Evolutionary conservation across 2,797 vertebrate genomes (phyloP), one percentile per base, ranked within the genome.

Genomic region (Pteropus rufus): DNA sequence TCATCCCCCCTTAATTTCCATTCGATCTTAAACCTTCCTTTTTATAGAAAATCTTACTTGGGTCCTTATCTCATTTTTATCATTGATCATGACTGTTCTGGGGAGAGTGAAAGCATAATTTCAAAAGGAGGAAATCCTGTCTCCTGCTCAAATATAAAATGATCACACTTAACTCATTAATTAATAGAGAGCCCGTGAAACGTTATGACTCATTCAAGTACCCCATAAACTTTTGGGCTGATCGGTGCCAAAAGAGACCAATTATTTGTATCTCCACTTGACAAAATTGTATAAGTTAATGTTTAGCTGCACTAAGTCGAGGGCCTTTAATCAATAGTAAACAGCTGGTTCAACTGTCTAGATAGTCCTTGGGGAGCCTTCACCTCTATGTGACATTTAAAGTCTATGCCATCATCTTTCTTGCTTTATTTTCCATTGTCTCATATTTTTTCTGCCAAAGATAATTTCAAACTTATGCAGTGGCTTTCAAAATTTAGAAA

Each of bases 1-100:
- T 95, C 52, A 31, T 60, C 82, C 12, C 41, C 41, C 7, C 46
- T 84, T 92, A 56, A 92, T 85, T 97, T 88, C 15, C 36, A 90
- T 36, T 24, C 21, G 60, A 62, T 75, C 58, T 82, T 72, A 77
- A 89, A 65, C 5, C 14, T 83, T 67, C 31, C 54, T 72, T 76
- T 81, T 67, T 36, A 52, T 7, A 77, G 29, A 29, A 81, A 91
- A 36, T n/a, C 19, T 85, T 81, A 90, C 73, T 89, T 76, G 46
- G 10, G 46, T 89, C 23, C 21, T 70, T 87, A 3, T 70, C 73
- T 83, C 26, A 49, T 21, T 19, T 93, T 56, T 93, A 64, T 67
- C 62, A 92, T 36, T 62, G 41, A 92, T 91, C 29, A 58, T 80
- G 69, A 73, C 56, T 69, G 7, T 80, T 77, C 54, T 49, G 18